Evolutionary conservation across 1,140 invertebrate genomes (phyloP).

Genomic region (Apis florea): DNA sequence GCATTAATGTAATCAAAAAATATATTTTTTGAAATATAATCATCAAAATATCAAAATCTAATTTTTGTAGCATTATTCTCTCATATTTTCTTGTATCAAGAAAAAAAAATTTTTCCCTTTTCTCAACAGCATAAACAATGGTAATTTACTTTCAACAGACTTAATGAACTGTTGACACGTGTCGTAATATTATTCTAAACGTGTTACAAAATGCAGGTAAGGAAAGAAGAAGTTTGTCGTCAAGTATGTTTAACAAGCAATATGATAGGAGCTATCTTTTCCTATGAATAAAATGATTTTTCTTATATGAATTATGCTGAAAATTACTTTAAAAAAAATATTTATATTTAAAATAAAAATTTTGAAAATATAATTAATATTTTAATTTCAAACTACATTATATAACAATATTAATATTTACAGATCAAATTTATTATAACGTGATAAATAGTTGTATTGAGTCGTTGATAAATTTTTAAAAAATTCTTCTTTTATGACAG

Average conservation of each 20-base stretch:
- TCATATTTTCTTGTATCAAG: background rate
- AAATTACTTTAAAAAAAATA: background rate
- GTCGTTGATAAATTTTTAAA: background rate
- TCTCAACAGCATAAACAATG: background rate
- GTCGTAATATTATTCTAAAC: background rate
- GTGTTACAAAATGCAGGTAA: background rate
- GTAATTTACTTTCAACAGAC: background rate
- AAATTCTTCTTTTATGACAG: background rate
- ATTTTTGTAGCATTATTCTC: background rate
- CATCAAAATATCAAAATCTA: no score
- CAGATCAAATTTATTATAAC: background rate
- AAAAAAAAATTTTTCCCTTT: background rate
- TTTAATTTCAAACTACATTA: no score
- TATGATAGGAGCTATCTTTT: background rate
- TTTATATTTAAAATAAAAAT: background rate
- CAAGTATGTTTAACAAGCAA: background rate
- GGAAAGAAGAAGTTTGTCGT: background rate
- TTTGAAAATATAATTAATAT: background rate
- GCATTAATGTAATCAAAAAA: background rate
- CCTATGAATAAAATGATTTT: background rate
- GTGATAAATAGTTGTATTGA: background rate
- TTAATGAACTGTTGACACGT: background rate
- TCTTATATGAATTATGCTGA: background rate
- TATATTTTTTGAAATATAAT: background rate
- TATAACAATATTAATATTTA: no score